phyloP scores from a whole-genome alignment of 2,888 invertebrate genomes.

The Zele albiditarsus region DNA sequence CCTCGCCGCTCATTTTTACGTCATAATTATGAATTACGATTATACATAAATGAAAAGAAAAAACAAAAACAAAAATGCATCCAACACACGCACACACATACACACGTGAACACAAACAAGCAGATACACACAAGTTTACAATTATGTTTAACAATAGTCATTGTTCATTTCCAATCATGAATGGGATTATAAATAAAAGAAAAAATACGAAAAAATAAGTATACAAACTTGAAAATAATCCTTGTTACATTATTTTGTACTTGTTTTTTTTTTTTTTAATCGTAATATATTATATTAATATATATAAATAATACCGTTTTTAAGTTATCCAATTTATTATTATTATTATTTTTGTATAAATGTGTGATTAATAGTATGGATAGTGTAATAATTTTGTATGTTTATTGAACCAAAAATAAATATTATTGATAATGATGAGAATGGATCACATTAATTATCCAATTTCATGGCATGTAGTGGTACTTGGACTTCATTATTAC shows the following conservation, averaged over 20 bases:
- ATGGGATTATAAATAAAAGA: conserved; percentile 26
- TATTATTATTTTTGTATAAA: conserved; percentile 72
- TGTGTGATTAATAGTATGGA: conserved; percentile 72
- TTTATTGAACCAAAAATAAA: conserved; percentile 73
- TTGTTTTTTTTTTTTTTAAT: conserved; percentile 62
- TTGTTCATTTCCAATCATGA: conserved; percentile 31
- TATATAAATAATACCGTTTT: conserved; percentile 64
- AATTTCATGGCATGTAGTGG: conserved; percentile 39
- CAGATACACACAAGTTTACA: conserved; percentile 48
- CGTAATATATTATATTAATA: conserved; percentile 58
- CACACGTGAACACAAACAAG: no score
- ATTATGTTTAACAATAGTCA: conserved; percentile 66
- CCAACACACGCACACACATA: conserved; percentile 51
- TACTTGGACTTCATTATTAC: conserved; percentile 37
- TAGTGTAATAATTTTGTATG: conserved; percentile 73
- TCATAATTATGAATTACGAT: conserved; percentile 66
- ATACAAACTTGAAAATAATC: conserved; percentile 61
- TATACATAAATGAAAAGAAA: conserved; percentile 56
- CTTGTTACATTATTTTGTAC: conserved; percentile 69
- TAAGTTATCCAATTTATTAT: conserved; percentile 62
- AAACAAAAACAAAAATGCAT: conserved; percentile 56
- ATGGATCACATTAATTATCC: conserved; percentile 31
- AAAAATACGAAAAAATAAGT: conserved; percentile 10
- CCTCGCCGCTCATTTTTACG: conserved; percentile 67
- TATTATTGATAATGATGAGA: conserved; percentile 70